Conservation (phyloP, 1,140 invertebrate genomes). For the Stenopsyche tienmushanensis region DNA sequence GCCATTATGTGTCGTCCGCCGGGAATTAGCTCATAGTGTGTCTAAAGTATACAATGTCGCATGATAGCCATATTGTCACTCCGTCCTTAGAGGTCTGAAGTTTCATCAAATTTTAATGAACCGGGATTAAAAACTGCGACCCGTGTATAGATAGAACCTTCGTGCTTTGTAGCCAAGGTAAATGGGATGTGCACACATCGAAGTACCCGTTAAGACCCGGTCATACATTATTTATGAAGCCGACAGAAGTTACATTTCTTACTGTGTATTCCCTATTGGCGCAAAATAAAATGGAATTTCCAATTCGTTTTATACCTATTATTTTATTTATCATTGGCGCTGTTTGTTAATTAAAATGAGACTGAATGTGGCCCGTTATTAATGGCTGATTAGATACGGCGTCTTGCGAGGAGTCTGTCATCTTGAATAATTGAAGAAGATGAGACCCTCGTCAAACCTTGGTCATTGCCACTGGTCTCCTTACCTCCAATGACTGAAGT, state of each 20-base stretch:
- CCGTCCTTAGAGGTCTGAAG: background rate
- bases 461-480: background rate
- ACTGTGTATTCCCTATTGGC: too few relatives aligned
- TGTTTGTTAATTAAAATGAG: background rate
- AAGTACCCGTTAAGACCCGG: too few relatives aligned
- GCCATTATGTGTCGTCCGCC: too few relatives aligned
- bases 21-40: too few relatives aligned
- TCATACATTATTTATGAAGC: too few relatives aligned
- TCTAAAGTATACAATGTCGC: background rate
- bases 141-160: background rate
- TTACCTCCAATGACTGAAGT: background rate
- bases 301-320: background rate
- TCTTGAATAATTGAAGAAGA: conserved; percentile 7
- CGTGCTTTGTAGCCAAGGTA: background rate
- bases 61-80: background rate
- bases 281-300: too few relatives aligned
- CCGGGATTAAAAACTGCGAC: conserved; percentile 7
- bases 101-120: conserved; percentile 16
- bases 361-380: background rate
- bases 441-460: conserved; percentile 1
- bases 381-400: background rate
- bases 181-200: background rate
- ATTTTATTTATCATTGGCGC: background rate
- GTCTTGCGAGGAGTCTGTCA: conserved; percentile 4
- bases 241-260: too few relatives aligned